Evolutionary conservation across 2,888 invertebrate genomes (phyloP), one percentile per base, ranked within the genome.

Genomic region (Rhabditoides inermis): DNA sequence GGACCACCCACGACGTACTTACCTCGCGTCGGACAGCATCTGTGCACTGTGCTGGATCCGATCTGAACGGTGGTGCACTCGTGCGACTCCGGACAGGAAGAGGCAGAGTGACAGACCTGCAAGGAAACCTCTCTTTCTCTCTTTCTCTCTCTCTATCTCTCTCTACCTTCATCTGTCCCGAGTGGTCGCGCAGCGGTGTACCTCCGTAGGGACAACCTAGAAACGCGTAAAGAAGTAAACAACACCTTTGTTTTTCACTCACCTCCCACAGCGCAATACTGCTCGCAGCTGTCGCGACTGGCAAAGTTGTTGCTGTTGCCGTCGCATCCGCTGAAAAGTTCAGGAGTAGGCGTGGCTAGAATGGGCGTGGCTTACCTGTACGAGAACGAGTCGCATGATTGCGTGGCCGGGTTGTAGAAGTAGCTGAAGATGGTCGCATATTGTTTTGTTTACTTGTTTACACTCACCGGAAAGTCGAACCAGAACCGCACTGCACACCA

Each of bases 261-360:
- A 51, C 61, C 69, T 30, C 69, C 67, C 3, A 65, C 68, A 30
- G 62, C 61, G 51, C 71, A 71, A 52, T 63, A 71, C 3, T 57
- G 53, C 45, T 69, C 69, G 44, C 71, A 71, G 6, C 53, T 46
- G 23, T 58, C 58, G 12, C 63, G 55, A 36, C 51, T 60, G 4
- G 69, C 61, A 45, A 70, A 70, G 42, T 68, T 70, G 40, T 70
- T 70, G 6, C 61, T 56, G 42, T 70, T 70, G 41, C 61, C 61
- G 45, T 61, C 61, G 42, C 61, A 64, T 42, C 62, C 60, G 39
- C 60, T 63, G n/a, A n/a, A n/a, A n/a, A n/a, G n/a, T n/a, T n/a
- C n/a, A n/a, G n/a, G n/a, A n/a, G n/a, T n/a, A n/a, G n/a, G n/a
- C n/a, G n/a, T n/a, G n/a, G n/a, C n/a, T n/a, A n/a, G n/a, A n/a